Conservation (phyloP, 1,140 invertebrate genomes). For the Lepidurus couesii region DNA sequence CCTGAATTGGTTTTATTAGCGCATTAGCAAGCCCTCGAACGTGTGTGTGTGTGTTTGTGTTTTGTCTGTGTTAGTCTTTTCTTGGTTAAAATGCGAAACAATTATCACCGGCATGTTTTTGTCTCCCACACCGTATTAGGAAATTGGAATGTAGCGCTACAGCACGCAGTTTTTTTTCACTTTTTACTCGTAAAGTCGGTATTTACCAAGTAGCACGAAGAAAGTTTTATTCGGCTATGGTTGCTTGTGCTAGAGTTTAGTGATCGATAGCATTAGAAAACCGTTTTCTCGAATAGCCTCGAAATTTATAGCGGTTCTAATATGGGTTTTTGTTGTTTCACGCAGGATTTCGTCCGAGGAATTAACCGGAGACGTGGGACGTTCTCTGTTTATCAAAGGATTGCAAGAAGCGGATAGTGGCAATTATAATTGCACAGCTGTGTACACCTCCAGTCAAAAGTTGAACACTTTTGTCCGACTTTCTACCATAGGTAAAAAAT, state of each 20-base stretch:
- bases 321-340: conserved; percentile 20
- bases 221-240: background rate
- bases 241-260: conserved; percentile 8
- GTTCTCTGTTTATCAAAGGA: conserved; percentile 65
- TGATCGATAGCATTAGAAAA: background rate
- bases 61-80: background rate
- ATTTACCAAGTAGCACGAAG: background rate
- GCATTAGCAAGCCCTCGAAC: background rate
- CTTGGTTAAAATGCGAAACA: background rate
- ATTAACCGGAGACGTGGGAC: conserved; percentile 58
- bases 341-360: conserved; percentile 46
- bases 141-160: background rate
- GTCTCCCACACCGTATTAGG: background rate
- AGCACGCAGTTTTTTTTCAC: background rate
- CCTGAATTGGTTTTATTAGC: conserved; percentile 1
- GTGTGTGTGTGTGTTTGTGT: background rate
- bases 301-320: background rate
- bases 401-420: conserved; percentile 69
- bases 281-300: background rate
- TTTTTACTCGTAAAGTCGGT: background rate
- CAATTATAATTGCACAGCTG: conserved; percentile 72
- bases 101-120: conserved; percentile 11
- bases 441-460: conserved; percentile 61
- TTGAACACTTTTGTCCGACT: conserved; percentile 61
- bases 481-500: conserved; percentile 62